Percentiles rank a stretch among this genome's conserved stretches.
Evolutionary conservation across 2,797 vertebrate genomes (phyloP).

Genomic region (Eurystomus glaucurus): DNA sequence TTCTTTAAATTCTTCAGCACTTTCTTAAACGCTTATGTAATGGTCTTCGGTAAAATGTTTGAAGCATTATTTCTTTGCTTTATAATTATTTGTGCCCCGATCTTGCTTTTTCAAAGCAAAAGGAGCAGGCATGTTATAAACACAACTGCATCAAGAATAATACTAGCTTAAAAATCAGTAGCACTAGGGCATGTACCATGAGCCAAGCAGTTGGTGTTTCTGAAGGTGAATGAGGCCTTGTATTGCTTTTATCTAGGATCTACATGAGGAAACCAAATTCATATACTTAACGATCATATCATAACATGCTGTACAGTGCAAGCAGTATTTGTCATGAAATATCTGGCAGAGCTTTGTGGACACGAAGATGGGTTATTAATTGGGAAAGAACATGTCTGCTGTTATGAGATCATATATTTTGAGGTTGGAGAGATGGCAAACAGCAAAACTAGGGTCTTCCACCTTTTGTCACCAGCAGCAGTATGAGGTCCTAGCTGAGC

Average conservation of each 20-base stretch:
- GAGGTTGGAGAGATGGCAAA: not conserved
- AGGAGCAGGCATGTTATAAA: not conserved
- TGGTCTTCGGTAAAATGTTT: not conserved
- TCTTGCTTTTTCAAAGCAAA: not conserved
- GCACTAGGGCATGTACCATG: not conserved
- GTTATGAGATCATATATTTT: not conserved
- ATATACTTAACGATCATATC: slow-evolving; percentile 17
- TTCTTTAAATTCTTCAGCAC: not conserved
- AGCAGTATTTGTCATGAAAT: not conserved
- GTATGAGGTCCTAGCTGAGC: not conserved
- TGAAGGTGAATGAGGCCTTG: not conserved
- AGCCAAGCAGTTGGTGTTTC: slow-evolving; percentile 17
- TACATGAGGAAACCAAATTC: slow-evolving; percentile 32
- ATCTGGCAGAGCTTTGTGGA: slow-evolving; percentile 36
- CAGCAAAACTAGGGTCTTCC: not conserved
- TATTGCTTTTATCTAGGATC: not conserved
- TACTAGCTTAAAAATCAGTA: not conserved
- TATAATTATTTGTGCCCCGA: not conserved
- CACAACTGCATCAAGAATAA: not conserved
- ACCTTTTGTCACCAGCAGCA: not conserved
- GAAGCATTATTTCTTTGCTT: not conserved
- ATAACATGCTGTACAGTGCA: not conserved
- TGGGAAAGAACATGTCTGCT: slow-evolving; percentile 25
- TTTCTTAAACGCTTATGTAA: not conserved
- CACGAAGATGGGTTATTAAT: slow-evolving; percentile 6